Evolutionary conservation across 1,140 invertebrate species (phyloP).

Genomic region (Caenorhabditis inopinata): DNA sequence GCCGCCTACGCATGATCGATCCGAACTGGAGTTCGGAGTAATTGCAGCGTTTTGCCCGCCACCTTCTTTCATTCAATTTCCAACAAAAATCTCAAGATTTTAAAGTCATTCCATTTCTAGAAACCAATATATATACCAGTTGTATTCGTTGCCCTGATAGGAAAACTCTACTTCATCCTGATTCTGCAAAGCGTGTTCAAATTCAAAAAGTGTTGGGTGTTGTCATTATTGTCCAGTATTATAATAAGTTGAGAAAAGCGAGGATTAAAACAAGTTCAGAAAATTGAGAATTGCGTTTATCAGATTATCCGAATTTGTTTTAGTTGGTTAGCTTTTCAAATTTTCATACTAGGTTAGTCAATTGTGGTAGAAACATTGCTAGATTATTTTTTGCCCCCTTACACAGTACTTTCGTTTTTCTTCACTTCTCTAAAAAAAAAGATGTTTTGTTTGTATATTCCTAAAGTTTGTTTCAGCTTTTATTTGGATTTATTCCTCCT

Average conservation of each 20-base stretch:
- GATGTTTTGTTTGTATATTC: slow-evolving; percentile 26
- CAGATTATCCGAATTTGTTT: too few species aligned
- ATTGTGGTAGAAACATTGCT: too few species aligned
- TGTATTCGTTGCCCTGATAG: not conserved
- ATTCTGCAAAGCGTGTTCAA: slow-evolving; percentile 7
- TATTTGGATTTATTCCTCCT: not conserved
- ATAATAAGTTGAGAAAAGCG: too few species aligned
- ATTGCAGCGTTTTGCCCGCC: not conserved
- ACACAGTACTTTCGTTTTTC: too few species aligned
- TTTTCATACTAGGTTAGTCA: too few species aligned
- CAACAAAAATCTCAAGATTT: not conserved
- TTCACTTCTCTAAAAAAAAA: too few species aligned
- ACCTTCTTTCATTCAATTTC: not conserved
- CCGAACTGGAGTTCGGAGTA: not conserved
- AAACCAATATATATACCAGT: not conserved
- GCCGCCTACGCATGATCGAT: slow-evolving; percentile 21
- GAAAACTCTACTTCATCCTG: slow-evolving; percentile 4
- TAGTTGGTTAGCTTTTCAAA: too few species aligned
- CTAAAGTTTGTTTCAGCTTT: too few species aligned
- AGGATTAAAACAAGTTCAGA: too few species aligned
- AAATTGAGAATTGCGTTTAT: too few species aligned
- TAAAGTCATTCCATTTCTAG: not conserved
- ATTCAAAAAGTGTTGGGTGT: not conserved
- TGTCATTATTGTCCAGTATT: slow-evolving; percentile 2
- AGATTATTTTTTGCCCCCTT: too few species aligned